Evolutionary conservation across 2,113 vertebrate species (phyloP).

Genomic region (Lycaon pictus): DNA sequence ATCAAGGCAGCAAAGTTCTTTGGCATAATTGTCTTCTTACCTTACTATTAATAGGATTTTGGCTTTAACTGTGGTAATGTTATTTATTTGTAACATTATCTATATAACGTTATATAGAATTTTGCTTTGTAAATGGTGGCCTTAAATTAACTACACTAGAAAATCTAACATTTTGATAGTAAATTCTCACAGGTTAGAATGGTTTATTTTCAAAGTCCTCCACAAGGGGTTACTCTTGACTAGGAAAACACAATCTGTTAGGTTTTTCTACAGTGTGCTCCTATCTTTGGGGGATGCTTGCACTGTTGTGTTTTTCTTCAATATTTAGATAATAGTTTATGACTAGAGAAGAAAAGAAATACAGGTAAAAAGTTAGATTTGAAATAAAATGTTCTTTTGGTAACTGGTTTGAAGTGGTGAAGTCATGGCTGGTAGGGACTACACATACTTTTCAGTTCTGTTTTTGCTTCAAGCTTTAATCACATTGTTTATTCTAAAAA

Average conservation of each 20-base stretch:
- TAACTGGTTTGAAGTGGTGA: neutral
- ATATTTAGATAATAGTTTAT: neutral
- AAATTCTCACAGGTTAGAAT: conserved; percentile 26
- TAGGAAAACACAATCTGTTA: conserved; percentile 19
- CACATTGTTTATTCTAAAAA: neutral
- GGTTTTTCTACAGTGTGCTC: neutral
- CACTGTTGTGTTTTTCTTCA: neutral
- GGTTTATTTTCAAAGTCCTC: conserved; percentile 58
- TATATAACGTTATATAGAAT: neutral
- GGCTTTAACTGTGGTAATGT: neutral
- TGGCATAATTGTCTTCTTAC: neutral
- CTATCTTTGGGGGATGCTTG: neutral
- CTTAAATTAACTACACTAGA: neutral
- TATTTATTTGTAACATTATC: neutral
- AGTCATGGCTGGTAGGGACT: neutral
- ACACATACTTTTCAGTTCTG: neutral
- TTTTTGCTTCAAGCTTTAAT: neutral
- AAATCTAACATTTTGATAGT: conserved; percentile 12
- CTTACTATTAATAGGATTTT: neutral
- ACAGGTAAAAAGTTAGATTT: neutral
- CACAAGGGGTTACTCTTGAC: conserved; percentile 80
- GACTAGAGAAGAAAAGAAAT: neutral
- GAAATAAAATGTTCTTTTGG: neutral
- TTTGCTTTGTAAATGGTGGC: conserved; percentile 23
- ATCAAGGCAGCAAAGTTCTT: neutral